Base-by-base conservation (phyloP, 2,888 invertebrate species). In the Ctena decussata region DNA sequence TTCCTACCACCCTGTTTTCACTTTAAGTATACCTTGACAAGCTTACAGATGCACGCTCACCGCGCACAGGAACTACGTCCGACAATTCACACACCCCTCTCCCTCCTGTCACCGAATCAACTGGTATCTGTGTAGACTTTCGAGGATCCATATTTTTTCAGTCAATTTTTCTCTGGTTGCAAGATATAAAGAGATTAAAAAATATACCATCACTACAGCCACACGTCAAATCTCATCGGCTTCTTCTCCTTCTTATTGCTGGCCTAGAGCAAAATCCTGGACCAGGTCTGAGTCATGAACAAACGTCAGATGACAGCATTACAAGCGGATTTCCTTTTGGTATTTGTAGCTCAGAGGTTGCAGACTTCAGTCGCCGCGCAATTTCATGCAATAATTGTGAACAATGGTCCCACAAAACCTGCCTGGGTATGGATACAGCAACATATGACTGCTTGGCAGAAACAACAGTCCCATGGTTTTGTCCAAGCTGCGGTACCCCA, bases 351-450 rank as follows among this genome's bases (percentile, higher is more conserved):
- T 8, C 71, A 11, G 77, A 65, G 35, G 37, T 82, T 18, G 18
- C 41, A 44, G 69, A 57, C 18, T 27, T 39, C 8, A 24, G 70
- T 1, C 44, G 27, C 35, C 60, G 77, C 30, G 77, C 69, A 0
- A 77, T 77, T 0, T 77, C 72, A 11, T 81, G 81, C 24, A 60
- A 81, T 32, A 60, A 70, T 6, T 81, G 81, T 57, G 81, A 81
- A 70, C 72, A 77, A 35, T 72, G 77, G 77, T 46, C 30, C 32
- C 82, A 77, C 24, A 82, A 82, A 41, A 37, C 82, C 3, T 77
- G 71, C 12, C 8, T 77, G 32, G 70, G 73, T 8, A 49, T 70
- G 41, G 8, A 0, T 6, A 53, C 44, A 12, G 12, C 53, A 18
- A n/a, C 27, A 8, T 49, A 65, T 30, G 73, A 82, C 15, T n/a